phyloP scores from a whole-genome alignment of 1,140 invertebrate species.

The Halictus rubicundus region DNA sequence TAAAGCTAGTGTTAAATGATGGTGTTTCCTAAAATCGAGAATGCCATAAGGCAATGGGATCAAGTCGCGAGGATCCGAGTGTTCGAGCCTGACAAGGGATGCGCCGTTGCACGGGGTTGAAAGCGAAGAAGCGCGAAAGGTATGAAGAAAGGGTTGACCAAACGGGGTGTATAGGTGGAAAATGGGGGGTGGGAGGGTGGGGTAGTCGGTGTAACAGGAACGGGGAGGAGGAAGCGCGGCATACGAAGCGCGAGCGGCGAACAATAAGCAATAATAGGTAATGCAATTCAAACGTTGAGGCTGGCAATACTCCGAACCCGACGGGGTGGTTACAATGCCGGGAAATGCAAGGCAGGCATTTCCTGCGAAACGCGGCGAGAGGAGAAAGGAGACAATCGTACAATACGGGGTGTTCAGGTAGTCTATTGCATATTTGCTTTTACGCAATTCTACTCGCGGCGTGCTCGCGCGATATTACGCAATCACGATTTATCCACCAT shows the following conservation, averaged over 20 bases:
- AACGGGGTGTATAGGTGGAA: constrained; percentile 10
- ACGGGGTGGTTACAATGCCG: constrained; percentile 69
- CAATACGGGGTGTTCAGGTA: constrained; percentile 68
- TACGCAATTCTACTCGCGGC: constrained; percentile 71
- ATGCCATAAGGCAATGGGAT: too few relatives aligned
- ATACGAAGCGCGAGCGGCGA: constrained; percentile 64
- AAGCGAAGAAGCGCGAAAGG: constrained; percentile 12
- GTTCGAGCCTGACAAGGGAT: neutral
- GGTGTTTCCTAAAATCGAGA: too few relatives aligned
- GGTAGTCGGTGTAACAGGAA: constrained; percentile 34
- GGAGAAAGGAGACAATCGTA: constrained; percentile 75
- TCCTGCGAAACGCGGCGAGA: constrained; percentile 66
- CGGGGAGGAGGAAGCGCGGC: constrained; percentile 21
- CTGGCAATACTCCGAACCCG: constrained; percentile 72
- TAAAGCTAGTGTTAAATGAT: too few relatives aligned
- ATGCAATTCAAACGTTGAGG: constrained; percentile 76
- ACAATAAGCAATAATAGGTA: constrained; percentile 78
- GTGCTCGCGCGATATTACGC: constrained; percentile 70
- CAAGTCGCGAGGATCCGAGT: neutral
- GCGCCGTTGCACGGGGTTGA: neutral
- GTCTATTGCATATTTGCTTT: constrained; percentile 75
- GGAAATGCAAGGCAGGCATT: constrained; percentile 75
- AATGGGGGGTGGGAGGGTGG: neutral
- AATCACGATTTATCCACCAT: constrained; percentile 67
- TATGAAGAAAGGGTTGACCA: constrained; percentile 31